Conservation (phyloP, 1,140 invertebrate genomes). For the Neomicropteryx cornuta region DNA sequence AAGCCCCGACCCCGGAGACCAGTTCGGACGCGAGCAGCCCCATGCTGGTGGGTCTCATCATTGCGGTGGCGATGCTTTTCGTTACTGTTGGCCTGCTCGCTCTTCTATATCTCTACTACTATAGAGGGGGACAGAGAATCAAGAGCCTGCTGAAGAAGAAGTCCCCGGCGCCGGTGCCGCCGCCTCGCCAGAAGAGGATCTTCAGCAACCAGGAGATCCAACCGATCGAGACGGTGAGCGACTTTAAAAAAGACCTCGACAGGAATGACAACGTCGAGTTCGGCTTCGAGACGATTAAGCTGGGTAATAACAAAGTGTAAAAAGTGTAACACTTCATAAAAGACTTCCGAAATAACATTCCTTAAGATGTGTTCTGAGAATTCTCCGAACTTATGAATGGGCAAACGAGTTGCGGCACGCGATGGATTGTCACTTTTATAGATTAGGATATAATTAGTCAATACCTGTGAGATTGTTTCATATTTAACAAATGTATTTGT, state of each 20-base stretch:
- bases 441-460: too few species aligned
- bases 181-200: conserved; percentile 26
- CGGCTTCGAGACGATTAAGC: conserved; percentile 12
- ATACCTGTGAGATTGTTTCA: too few species aligned
- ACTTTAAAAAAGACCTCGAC: conserved; percentile 7
- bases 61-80: conserved; percentile 27
- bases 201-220: too few species aligned
- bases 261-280: conserved; percentile 11
- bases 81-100: conserved; percentile 25
- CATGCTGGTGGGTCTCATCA: conserved; percentile 28
- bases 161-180: conserved; percentile 19
- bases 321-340: too few species aligned
- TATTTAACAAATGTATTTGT: too few species aligned
- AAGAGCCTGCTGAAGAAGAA: conserved; percentile 28
- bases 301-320: conserved; percentile 10
- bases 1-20: conserved; percentile 16
- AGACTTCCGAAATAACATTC: too few species aligned
- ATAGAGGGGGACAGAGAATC: conserved; percentile 34
- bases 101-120: conserved; percentile 35
- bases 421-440: too few species aligned
- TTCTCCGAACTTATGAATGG: too few species aligned
- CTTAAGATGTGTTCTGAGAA: too few species aligned
- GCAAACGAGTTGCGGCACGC: too few species aligned
- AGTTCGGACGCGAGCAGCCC: conserved; percentile 12
- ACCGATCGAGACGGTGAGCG: not conserved